Evolutionary conservation across 2,113 vertebrate genomes (phyloP), one percentile per base, ranked within the genome.

Genomic region (Corythornis madagascariensis): DNA sequence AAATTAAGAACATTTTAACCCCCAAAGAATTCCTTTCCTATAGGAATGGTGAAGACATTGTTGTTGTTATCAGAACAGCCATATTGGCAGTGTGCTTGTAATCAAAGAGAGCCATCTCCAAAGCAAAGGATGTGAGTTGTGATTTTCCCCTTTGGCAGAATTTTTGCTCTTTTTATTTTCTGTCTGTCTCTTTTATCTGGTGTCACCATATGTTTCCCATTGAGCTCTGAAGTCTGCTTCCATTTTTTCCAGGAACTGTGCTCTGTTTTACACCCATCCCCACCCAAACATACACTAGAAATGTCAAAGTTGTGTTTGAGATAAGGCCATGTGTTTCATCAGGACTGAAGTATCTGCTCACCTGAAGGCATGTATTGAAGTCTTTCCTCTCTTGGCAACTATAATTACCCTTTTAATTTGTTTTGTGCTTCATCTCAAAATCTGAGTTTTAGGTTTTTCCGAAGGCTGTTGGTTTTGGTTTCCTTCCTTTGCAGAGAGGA

Each of bases 301-400:
- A 92, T 82, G 96, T 95, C 92, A 95, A 86, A 94, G 94, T 89
- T 93, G 87, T 83, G 56, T 82, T 87, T 79, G 80, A 92, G 66
- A 71, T 90, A 76, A 86, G 85, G 71, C 71, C 64, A 59, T 81
- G 82, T 74, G 79, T 86, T 86, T 82, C 86, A 66, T 73, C 89
- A 83, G 83, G 61, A 47, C 67, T 86, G 63, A 84, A 57, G 15
- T 89, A 81, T 73, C 89, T 91, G 71, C 71, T 90, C 66, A 94
- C 74, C 71, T 90, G 76, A 88, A 96, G 82, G 85, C 85, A 72
- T 55, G 31, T 56, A 60, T 28, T 89, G 84, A 93, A 87, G 81
- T 89, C 69, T 90, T 86, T 90, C 28, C 78, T 81, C 78, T 80
- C 74, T 38, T 57, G 59, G 83, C 75, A 80, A 70, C 48, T 91